Evolutionary conservation across 2,888 invertebrate genomes (phyloP), one percentile per base, ranked within the genome.

Genomic region (Trypoxylon attenuatum): DNA sequence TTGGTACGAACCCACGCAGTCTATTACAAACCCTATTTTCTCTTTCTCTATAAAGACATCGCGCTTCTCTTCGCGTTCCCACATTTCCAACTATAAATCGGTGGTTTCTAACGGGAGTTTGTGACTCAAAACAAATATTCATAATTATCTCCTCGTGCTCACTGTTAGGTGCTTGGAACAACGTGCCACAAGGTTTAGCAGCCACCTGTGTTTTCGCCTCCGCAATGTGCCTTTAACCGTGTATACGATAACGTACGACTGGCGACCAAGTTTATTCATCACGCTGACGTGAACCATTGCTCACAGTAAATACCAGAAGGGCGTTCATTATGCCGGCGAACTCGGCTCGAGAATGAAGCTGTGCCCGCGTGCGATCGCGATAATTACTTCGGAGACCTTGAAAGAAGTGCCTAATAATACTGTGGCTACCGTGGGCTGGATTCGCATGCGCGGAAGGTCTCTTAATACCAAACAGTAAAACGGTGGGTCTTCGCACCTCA

Each of bases 251-350:
- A 81, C 76, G 73, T 76, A 78, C 77, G 65, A 55, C 64, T 59
- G 71, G 65, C 75, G 76, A 74, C 69, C 68, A 64, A 69, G 78
- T 80, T 82, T 81, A 82, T 82, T 80, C 69, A 82, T 82, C 82
- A 82, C 58, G 55, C 64, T 76, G 80, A 82, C 80, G 69, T 67
- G 45, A 46, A 49, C 70, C 76, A 82, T 82, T 69, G 67, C 64
- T 82, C 82, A 82, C 66, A 73, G 72, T 78, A 77, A 82, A 81
- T 78, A 78, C 78, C 80, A 71, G 64, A 67, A 79, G 77, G 73
- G 62, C 76, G 76, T 77, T 77, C 71, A 61, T 76, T 71, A 76
- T 77, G 77, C 71, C 65, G 69, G 53, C 66, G 65, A 63, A 41
- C 57, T 23, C 29, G 45, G 23, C 42, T 50, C 49, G 19, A 33